These are phyloP conservation scores for Macquaria ambigua DNA, from an alignment of 2,113 vertebrate genomes.

Conservation along the genomic window DNA sequence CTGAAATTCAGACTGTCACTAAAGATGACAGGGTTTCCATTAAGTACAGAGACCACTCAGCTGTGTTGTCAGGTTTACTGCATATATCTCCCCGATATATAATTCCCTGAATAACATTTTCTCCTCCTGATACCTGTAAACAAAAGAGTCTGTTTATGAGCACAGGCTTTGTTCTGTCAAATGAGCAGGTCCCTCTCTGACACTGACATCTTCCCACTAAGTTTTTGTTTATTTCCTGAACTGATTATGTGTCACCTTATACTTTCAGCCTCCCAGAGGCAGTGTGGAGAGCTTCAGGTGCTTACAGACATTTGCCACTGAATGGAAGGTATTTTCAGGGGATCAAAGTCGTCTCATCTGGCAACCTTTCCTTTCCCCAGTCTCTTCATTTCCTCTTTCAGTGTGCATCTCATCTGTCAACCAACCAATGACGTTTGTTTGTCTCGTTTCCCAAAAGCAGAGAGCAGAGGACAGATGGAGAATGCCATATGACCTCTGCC, in stretches of 20 bases:
- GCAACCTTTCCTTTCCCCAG: constrained; percentile 35
- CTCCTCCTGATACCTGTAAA: constrained; percentile 38
- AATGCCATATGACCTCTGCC: constrained; percentile 36
- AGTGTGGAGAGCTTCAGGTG: constrained; percentile 10
- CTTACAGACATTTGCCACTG: constrained; percentile 48
- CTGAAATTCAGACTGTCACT: constrained; percentile 9
- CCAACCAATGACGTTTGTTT: constrained; percentile 51
- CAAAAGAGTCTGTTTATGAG: constrained; percentile 51
- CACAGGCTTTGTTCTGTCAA: constrained; percentile 44
- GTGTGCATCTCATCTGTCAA: constrained; percentile 52
- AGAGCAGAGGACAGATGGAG: constrained; percentile 59
- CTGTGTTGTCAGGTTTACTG: constrained; percentile 31
- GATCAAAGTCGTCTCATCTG: constrained; percentile 60
- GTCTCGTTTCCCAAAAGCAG: constrained; percentile 54
- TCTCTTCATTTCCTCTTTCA: constrained; percentile 63
- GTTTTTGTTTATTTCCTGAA: constrained; percentile 55
- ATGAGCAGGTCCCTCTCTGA: constrained; percentile 20
- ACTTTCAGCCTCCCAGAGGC: constrained; percentile 22
- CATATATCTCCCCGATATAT: constrained; percentile 36
- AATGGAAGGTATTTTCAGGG: constrained; percentile 50
- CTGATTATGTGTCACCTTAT: constrained; percentile 44
- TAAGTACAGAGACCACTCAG: constrained; percentile 17
- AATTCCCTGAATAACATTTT: constrained; percentile 41
- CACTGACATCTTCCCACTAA: constrained; percentile 34
- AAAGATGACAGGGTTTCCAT: constrained; percentile 47